Evolutionary conservation across 2,113 vertebrate species (phyloP), one percentile per base, ranked within the genome.

Genomic region (Chaenocephalus aceratus): DNA sequence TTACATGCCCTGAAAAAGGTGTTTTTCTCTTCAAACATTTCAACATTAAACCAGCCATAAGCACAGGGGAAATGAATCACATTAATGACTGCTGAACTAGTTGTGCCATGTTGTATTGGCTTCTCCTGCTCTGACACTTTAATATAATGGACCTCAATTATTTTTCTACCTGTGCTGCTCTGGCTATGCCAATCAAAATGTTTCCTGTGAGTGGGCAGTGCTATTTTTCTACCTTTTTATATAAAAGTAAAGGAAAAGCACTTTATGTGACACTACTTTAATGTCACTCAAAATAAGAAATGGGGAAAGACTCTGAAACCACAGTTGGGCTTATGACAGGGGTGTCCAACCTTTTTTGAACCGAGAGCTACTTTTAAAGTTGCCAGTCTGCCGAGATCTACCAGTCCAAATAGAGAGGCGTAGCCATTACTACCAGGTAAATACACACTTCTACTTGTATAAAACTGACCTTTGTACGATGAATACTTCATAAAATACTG

Each of bases 111-210:
- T 41, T 41, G 23, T 15, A 61, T 18, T 14, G 14, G 34, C 61
- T 75, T 73, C n/a, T 68, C 51, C 51, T 14, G 0, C 65, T 67
- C 21, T 77, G 71, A 72, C 49, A 34, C 48, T 62, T 72, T 5
- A 77, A 72, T 67, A 26, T 9, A 75, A 21, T 34, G 10, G 14
- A 77, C 21, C 56, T 76, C 15, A 23, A 41, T 86, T 12, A 61
- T 51, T 11, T 45, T 30, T 67, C 23, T 53, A 48, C 52, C 15
- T 56, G 58, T 36, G 21, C 21, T 21, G 21, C 44, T 9, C 18
- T 65, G 80, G 23, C 21, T 51, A 30, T 66, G 44, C 7, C 36
- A 51, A 18, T 6, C 58, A 8, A 21, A 52, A 45, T 30, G 8
- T 64, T 67, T 44, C 26, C 26, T 61, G 1, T 74, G 53, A 61